Evolutionary conservation across 2,113 vertebrate species (phyloP).

Genomic region (Reinhardtius hippoglossoides): DNA sequence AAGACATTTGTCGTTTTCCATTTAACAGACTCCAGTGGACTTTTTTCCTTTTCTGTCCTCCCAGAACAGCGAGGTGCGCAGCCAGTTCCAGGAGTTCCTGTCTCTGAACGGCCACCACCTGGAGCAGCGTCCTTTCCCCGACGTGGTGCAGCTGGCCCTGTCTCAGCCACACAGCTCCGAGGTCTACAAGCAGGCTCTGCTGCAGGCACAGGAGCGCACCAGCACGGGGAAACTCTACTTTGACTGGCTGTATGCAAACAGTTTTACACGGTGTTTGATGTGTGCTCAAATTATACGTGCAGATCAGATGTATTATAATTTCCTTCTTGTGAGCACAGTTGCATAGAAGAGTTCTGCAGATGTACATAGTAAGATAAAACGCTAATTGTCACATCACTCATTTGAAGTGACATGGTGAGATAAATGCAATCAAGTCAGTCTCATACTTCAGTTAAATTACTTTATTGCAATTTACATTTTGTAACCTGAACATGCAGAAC

Average conservation of each 20-base stretch:
- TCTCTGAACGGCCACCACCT: slow-evolving; percentile 94
- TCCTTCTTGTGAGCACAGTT: too few relatives aligned
- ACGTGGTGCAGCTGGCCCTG: slow-evolving; percentile 92
- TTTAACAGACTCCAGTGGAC: not conserved
- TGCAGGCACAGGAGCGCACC: slow-evolving; percentile 82
- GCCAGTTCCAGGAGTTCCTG: slow-evolving; percentile 97
- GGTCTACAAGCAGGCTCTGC: slow-evolving; percentile 90
- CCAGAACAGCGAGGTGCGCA: slow-evolving; percentile 87
- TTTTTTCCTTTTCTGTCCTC: not conserved
- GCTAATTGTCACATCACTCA: too few relatives aligned
- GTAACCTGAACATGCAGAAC: too few relatives aligned
- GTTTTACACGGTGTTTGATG: not conserved
- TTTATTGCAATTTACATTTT: too few relatives aligned
- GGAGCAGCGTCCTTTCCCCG: slow-evolving; percentile 92
- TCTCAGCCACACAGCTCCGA: slow-evolving; percentile 89
- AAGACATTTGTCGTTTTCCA: not conserved
- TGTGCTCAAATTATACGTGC: not conserved
- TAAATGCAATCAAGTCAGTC: too few relatives aligned
- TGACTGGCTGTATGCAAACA: slow-evolving; percentile 89
- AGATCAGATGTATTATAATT: too few relatives aligned
- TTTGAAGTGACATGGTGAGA: too few relatives aligned
- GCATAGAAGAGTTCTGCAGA: too few relatives aligned
- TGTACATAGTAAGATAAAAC: too few relatives aligned
- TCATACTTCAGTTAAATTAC: too few relatives aligned
- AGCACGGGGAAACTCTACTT: slow-evolving; percentile 87